Base-by-base conservation (phyloP, 2,888 invertebrate genomes). In the Palloptera scutellata region DNA sequence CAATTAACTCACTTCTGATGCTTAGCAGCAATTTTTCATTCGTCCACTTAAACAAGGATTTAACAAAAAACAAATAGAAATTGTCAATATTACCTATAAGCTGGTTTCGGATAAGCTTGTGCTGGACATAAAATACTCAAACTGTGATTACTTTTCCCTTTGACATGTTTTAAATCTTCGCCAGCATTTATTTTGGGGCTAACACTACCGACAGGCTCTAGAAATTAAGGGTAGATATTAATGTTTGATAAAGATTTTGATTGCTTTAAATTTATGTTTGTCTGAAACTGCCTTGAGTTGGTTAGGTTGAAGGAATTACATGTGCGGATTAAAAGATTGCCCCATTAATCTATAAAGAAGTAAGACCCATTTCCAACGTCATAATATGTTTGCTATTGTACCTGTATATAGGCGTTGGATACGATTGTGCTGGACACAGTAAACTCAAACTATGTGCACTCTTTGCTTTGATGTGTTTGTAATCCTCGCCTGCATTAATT, bases 391-490 rank as follows among this genome's bases (percentile, higher is more conserved):
- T n/a, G n/a, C n/a, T n/a, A n/a, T n/a, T n/a, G n/a, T 87, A 89
- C 88, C 88, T 87, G 86, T 86, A 86, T 66, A 81, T 78, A 42
- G 89, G 90, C 62, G 88, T 87, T 20, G 89, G 90, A 83, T 86
- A 90, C 41, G 90, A 91, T 86, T 93, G 92, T 67, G 91, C 91
- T 60, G 91, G 91, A 81, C 92, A 93, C 76, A 89, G 87, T 72
- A 93, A 87, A 63, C 90, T 88, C 74, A 89, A 78, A 69, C 86
- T 86, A 60, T 80, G 78, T 30, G 77, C 77, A 41, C 84, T 81
- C 74, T 83, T 86, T 75, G 84, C 83, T 76, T 86, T 83, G 64
- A 78, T 63, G 87, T 86, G 84, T 81, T 89, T 86, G 85, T 85
- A 80, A 85, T 87, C 80, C 83, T 91, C 91, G 83, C 88, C 85